Evolutionary conservation across 2,888 invertebrate species (phyloP).

Genomic region (Conomelus anceps): DNA sequence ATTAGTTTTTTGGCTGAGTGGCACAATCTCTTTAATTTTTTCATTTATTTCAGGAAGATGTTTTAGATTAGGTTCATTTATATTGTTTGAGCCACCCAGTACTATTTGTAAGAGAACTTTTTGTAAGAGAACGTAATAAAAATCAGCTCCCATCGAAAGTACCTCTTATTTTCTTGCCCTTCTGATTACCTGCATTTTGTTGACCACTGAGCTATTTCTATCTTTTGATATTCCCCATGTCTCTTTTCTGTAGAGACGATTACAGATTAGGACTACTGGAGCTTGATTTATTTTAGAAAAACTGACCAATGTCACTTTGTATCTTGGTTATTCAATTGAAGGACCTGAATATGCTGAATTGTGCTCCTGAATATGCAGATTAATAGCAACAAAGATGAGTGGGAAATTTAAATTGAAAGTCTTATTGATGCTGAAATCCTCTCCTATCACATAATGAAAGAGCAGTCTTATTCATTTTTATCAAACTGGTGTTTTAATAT

Average conservation of each 20-base stretch:
- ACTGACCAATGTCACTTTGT: not conserved
- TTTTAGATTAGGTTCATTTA: no score
- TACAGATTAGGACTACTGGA: not conserved
- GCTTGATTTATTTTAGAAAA: not conserved
- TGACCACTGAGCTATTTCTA: not conserved
- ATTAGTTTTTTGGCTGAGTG: no score
- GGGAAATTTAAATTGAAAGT: not conserved
- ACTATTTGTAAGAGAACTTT: no score
- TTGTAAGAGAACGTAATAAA: not conserved
- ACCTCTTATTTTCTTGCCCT: not conserved
- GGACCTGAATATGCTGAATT: not conserved
- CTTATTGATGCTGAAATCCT: not conserved
- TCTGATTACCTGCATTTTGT: not conserved
- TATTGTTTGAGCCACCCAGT: no score
- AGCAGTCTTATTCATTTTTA: not conserved
- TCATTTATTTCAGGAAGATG: no score
- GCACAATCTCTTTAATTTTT: no score
- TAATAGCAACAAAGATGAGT: not conserved
- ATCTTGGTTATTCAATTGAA: not conserved
- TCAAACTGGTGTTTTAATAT: not conserved
- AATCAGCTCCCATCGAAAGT: not conserved
- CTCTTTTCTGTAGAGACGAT: not conserved
- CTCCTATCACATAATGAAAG: not conserved
- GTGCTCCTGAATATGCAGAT: not conserved
- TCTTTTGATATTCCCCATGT: not conserved